These are phyloP conservation scores for Picus viridis DNA, from an alignment of 2,797 vertebrate species.

Conservation along the genomic window DNA sequence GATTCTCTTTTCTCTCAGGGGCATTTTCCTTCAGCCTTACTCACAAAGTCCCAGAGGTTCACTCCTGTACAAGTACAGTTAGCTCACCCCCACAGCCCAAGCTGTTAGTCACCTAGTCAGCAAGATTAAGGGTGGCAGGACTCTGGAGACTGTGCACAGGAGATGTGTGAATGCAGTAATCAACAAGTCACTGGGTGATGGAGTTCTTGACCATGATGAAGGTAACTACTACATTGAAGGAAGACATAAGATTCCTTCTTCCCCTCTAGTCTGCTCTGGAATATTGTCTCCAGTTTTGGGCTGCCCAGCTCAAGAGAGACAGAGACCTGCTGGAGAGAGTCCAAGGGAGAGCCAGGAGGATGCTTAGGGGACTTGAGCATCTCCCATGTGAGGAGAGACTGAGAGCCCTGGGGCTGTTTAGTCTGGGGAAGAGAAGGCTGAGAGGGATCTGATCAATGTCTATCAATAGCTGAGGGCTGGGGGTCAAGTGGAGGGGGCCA, in stretches of 20 bases:
- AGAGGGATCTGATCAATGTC: too few species aligned
- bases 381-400: too few species aligned
- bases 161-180: not conserved
- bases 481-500: too few species aligned
- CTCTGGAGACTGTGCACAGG: not conserved
- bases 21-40: not conserved
- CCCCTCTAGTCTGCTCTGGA: too few species aligned
- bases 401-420: too few species aligned
- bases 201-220: not conserved
- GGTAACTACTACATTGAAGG: not conserved
- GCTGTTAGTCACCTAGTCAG: not conserved
- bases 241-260: not conserved
- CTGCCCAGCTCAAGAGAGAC: too few species aligned
- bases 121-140: not conserved
- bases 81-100: not conserved
- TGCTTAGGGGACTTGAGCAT: too few species aligned
- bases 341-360: too few species aligned
- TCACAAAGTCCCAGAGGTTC: not conserved
- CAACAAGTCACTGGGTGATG: not conserved
- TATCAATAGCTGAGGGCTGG: too few species aligned
- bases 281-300: too few species aligned
- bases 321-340: too few species aligned
- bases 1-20: not conserved
- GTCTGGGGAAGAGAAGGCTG: too few species aligned
- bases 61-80: not conserved